Base-by-base conservation (phyloP, 2,888 invertebrate genomes). In the Orchesella flavescens region DNA sequence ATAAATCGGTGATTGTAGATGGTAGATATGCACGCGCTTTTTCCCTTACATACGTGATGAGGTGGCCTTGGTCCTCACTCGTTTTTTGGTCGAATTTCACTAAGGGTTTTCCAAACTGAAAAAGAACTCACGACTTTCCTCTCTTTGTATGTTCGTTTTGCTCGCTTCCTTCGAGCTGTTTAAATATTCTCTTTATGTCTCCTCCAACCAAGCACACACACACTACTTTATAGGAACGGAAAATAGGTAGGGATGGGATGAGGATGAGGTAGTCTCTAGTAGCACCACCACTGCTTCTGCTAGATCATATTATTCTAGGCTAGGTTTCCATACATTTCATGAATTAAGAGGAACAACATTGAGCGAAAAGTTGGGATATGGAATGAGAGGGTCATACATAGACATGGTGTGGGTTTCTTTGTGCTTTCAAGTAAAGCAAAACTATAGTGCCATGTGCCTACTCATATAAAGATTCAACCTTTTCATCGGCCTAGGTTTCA, bases 161-260 rank as follows among this genome's bases (percentile, higher is more conserved):
- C 53, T 59, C 21, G 59, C 55, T 23, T 79, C 21, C 24, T 46
- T 49, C 23, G 68, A 65, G 46, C 75, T 65, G 55, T 63, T 82
- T 76, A 82, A 82, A 75, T 76, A 82, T 82, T 82, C 76, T 82
- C 82, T 82, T 76, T 76, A 63, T 82, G 61, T 65, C 66, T 24
- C 24, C 69, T 69, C 24, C 43, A 21, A 76, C 2, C 55, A 65
- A 53, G n/a, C 9, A 19, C 1, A 12, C 24, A 4, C 9, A 19
- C 1, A 12, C 24, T 71, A 71, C 19, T 78, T 68, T 78, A 17
- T 59, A 69, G 68, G 74, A 80, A 66, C 72, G 83, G 65, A 75
- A 77, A 75, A 77, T 75, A 76, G 53, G 34, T 24, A 34, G 34
- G 34, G 34, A 34, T n/a, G n/a, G n/a, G n/a, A n/a, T n/a, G n/a